These are phyloP conservation scores for Drosophila aldrichi DNA, from an alignment of 2,888 invertebrate species.

Conservation along the genomic window DNA sequence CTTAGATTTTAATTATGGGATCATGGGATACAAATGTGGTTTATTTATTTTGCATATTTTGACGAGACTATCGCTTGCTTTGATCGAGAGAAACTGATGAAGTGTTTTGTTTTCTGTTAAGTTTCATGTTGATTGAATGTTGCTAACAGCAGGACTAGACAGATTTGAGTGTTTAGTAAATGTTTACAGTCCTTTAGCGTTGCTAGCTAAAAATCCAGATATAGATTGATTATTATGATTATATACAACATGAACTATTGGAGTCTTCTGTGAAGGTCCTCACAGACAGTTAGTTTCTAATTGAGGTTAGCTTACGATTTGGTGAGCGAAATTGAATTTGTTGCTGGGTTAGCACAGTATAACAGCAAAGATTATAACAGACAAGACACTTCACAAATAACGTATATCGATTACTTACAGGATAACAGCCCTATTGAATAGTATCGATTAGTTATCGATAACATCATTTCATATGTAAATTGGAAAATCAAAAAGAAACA, in stretches of 20 bases:
- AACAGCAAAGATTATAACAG: conserved; percentile 22
- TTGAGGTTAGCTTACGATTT: conserved; percentile 64
- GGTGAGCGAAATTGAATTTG: conserved; percentile 23
- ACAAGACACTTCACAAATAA: conserved; percentile 42
- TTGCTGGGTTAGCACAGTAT: conserved; percentile 68
- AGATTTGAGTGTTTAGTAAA: conserved; percentile 3
- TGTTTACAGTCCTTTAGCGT: conserved; percentile 4
- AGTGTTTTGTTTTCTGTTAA: conserved; percentile 21
- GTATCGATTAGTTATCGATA: conserved; percentile 32
- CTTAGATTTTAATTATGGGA: conserved; percentile 9
- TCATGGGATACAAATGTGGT: not conserved
- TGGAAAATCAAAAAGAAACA: conserved; percentile 61
- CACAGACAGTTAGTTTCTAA: conserved; percentile 43
- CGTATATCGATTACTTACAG: conserved; percentile 72
- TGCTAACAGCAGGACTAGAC: conserved; percentile 1
- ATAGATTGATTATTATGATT: conserved; percentile 1
- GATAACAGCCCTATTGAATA: conserved; percentile 77
- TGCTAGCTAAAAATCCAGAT: conserved; percentile 14
- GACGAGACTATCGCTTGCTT: conserved; percentile 67
- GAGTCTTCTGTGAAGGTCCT: not conserved
- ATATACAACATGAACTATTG: conserved; percentile 41
- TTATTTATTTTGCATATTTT: conserved; percentile 49
- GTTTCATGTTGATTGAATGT: conserved; percentile 7
- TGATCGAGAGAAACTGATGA: conserved; percentile 33
- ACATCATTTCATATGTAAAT: conserved; percentile 63